Conservation (phyloP, 2,113 vertebrate genomes). For the Quiscalus mexicanus region DNA sequence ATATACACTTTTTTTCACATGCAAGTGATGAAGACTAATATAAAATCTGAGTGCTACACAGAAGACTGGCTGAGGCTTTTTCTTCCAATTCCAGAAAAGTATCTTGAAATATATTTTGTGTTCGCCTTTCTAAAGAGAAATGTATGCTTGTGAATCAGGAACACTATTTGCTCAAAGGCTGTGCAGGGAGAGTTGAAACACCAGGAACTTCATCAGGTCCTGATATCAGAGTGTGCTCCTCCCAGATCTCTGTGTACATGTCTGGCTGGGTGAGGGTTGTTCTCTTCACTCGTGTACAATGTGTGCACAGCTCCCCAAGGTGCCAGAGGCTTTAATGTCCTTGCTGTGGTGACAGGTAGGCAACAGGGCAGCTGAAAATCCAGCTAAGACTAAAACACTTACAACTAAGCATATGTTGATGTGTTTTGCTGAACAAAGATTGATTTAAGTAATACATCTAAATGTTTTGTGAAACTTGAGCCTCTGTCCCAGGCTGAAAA, state of each 20-base stretch:
- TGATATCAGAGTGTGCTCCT: background rate
- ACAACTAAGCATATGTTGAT: background rate
- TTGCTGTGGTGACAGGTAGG: background rate
- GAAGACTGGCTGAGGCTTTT: background rate
- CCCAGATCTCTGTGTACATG: fast-evolving
- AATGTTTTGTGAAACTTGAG: background rate
- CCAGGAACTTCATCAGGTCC: background rate
- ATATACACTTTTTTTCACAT: background rate
- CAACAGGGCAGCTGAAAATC: background rate
- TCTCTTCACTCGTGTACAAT: background rate
- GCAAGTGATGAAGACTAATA: background rate
- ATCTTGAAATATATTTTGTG: background rate
- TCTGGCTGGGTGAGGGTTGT: background rate
- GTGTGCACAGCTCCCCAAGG: background rate
- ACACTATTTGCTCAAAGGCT: background rate
- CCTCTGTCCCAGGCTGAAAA: background rate
- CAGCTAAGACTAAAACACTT: background rate
- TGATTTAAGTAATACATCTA: background rate
- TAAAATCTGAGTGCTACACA: background rate
- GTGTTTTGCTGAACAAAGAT: background rate
- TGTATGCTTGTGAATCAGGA: background rate
- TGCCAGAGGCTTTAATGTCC: background rate
- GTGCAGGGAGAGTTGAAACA: background rate
- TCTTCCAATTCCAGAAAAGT: background rate
- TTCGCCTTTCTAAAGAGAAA: background rate